Base-by-base conservation (phyloP, 2,797 vertebrate genomes). In the Pampus argenteus region DNA sequence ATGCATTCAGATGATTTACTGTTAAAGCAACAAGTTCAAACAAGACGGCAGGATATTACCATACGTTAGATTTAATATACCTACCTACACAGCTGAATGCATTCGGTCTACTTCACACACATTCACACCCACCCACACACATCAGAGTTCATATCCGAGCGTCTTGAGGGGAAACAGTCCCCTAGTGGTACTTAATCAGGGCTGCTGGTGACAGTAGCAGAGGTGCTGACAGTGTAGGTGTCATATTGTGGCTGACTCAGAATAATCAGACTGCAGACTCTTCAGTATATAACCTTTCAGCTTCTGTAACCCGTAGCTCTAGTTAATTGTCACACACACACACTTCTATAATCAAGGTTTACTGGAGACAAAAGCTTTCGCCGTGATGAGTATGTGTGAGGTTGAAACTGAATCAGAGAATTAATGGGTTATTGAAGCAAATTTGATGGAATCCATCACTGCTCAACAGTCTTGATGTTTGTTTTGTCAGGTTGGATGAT, bases 1-100 rank as follows among this genome's bases (percentile, higher is more conserved):
- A 81, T 18, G 17, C 26, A 63, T 40, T 74, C 29, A 83, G 56
- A 20, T 57, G 11, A 62, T 74, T 74, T 31, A 55, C 14, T 2
- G 4, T 8, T 1, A 40, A 42, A 22, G 74, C 5, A 63, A 57
- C 14, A 29, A 28, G 1, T n/a, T 26, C 26, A 49, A 2, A 68
- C 22, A 70, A 40, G 66, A 52, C 45, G 9, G 2, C 45, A 8
- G 2, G 14, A 34, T 9, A 2, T 1, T 5, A 5, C 22, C 26
- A 10, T 44, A 45, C 11, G 8, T 6, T 49, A 2, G 17, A 40
- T 42, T 58, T 34, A 18, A 23, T 40, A 13, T 38, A 62, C 42
- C 51, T 49, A 9, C 14, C 51, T 49, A 9, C 14, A 28, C 3
- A 57, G 20, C 38, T 44, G n/a, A 3, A 22, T 34, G 5, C 45